Evolutionary conservation across 2,888 invertebrate genomes (phyloP).

Genomic region (Mimas tiliae): DNA sequence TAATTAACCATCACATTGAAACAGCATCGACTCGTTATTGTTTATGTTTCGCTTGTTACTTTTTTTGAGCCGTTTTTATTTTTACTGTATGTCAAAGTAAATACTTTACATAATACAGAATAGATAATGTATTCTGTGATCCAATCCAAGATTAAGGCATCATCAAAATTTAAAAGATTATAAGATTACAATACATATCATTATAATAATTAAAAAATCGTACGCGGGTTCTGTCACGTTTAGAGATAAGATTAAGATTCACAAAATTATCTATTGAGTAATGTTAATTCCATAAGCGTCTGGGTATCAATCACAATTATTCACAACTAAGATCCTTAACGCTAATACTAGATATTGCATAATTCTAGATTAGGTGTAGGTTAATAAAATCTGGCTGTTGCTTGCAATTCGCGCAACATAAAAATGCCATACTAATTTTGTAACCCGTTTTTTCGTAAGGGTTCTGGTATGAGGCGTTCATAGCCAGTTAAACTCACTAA

Average conservation of each 20-base stretch:
- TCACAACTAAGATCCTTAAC: not conserved
- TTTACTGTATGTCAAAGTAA: too few relatives aligned
- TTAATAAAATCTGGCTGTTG: too few relatives aligned
- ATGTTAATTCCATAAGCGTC: not conserved
- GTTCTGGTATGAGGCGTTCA: too few relatives aligned
- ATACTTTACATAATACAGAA: too few relatives aligned
- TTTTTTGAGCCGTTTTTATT: too few relatives aligned
- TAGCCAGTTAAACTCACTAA: too few relatives aligned
- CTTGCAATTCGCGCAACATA: too few relatives aligned
- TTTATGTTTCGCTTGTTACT: too few relatives aligned
- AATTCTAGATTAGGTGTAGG: conserved; percentile 25
- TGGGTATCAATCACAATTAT: not conserved
- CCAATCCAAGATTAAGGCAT: not conserved
- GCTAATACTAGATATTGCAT: conserved; percentile 25
- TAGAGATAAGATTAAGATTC: conserved; percentile 23
- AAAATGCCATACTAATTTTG: too few relatives aligned
- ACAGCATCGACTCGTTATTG: too few relatives aligned
- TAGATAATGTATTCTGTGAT: not conserved
- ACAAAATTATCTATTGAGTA: not conserved
- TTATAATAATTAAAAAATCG: not conserved
- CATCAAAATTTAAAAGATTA: not conserved
- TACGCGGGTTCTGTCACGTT: conserved; percentile 28
- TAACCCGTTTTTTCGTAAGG: too few relatives aligned
- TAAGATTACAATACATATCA: not conserved
- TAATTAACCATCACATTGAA: too few relatives aligned